phyloP scores from a whole-genome alignment of 2,888 invertebrate species.

The Tinea pellionella region DNA sequence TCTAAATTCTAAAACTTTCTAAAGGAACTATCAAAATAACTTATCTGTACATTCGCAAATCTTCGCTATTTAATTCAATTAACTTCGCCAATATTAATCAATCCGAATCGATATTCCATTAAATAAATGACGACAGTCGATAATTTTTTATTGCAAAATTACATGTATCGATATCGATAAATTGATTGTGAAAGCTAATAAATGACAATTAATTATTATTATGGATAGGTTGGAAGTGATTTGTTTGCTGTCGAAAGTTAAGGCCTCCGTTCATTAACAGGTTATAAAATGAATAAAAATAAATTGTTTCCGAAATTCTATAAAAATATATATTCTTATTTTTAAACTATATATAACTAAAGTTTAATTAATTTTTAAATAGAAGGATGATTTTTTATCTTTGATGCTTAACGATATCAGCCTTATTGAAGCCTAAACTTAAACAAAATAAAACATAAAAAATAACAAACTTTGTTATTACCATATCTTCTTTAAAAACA shows the following conservation, averaged over 20 bases:
- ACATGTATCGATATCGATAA: conserved; percentile 4
- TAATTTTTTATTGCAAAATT: conserved; percentile 10
- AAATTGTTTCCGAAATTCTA: too few relatives aligned
- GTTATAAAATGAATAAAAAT: too few relatives aligned
- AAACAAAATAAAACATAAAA: too few relatives aligned
- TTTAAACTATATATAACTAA: too few relatives aligned
- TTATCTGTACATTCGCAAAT: background rate
- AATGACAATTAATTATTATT: conserved; percentile 9
- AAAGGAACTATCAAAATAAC: background rate
- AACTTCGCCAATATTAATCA: conserved; percentile 15
- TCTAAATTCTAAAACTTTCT: background rate
- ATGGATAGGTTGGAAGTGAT: background rate
- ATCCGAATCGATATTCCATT: conserved; percentile 9
- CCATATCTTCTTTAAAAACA: too few relatives aligned
- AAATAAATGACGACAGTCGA: conserved; percentile 10
- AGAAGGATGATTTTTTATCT: too few relatives aligned
- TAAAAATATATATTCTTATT: too few relatives aligned
- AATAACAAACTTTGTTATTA: too few relatives aligned
- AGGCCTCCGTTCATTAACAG: background rate
- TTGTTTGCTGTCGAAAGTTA: background rate
- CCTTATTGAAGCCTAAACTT: too few relatives aligned
- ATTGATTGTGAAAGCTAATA: conserved; percentile 7
- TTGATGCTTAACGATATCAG: too few relatives aligned
- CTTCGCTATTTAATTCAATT: conserved; percentile 7
- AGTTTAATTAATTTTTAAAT: too few relatives aligned